Base-by-base conservation (phyloP, 2,888 invertebrate species). In the Crioceris asparagi region DNA sequence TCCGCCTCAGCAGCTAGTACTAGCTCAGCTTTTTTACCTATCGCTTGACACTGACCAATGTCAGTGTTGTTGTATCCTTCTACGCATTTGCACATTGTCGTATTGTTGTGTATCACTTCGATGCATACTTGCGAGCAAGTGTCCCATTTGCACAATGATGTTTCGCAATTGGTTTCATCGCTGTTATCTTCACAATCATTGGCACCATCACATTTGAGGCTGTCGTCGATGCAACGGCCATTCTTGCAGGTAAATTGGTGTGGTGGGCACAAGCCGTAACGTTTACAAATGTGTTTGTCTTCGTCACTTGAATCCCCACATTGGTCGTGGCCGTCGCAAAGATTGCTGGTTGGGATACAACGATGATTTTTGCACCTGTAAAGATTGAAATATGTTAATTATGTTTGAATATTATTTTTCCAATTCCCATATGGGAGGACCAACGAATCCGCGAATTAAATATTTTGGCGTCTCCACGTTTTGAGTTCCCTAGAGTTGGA, bases 81-180 rank as follows among this genome's bases (percentile, higher is more conserved):
- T 2, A 70, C 73, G 56, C 84, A 84, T 53, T 79, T 79, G 59
- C 73, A 77, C n/a, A n/a, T n/a, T 18, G 58, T 57, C 38, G 61
- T 62, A 38, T 61, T 62, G 32, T 68, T 68, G 49, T 72, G 67
- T 48, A 74, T 74, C 47, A 74, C 72, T 39, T 71, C 72, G 14
- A 79, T 70, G 55, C 86, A 87, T 36, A 79, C 67, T 61, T 90
- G 88, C 14, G 87, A 78, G 57, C 90, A 90, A 3, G 76, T 69
- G 31, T 78, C 76, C 71, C 83, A 84, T 36, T 70, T 65, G 58
- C 84, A 84, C 8, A 53, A 43, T 1, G 57, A 49, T 19, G 49
- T 46, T 18, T 50, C 48, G 38, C 60, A 61, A 29, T 57, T 53
- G 11, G 46, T 49, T 50, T 67, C 68, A 44, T 67, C 67, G 29